Base-by-base conservation (phyloP, 2,888 invertebrate genomes). In the Leptinotarsa tumamoca region DNA sequence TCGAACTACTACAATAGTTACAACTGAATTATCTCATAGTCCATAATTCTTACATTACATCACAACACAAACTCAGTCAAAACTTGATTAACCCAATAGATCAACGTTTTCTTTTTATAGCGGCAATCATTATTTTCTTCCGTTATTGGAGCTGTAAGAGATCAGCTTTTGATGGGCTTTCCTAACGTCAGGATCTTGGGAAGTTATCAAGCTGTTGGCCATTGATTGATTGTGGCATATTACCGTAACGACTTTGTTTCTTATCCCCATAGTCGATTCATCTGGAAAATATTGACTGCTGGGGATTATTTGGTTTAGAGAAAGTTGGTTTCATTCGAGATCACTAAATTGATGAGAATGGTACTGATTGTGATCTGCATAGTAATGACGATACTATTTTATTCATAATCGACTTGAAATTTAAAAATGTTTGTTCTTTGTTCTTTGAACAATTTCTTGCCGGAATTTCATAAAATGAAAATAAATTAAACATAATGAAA, bases 221-320 rank as follows among this genome's bases (percentile, higher is more conserved):
- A 83, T 83, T 83, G 83, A 83, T 83, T 81, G 83, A 83, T 83
- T 80, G 78, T 76, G 67, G 78, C 75, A 77, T 78, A 81, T 83
- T 83, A 82, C 54, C 68, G 76, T 80, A 81, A 82, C 78, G 79
- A 76, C 79, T 67, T 54, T 73, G 76, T 74, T 73, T 72, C 72
- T 73, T 61, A 52, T 71, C 68, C 27, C 56, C 71, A 27, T 17
- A 67, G 58, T 67, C 68, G 74, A 74, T 76, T 71, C 70, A 72
- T 70, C 71, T 68, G 17, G 54, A 67, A 66, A 72, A 72, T 77
- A 77, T 77, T 74, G 77, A 74, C 77, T 77, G 23, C 67, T 50
- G 33, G 58, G 67, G 73, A 76, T 74, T 71, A 70, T 33, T 33
- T 56, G 56, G 43, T 18, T 49, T n/a, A 21, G n/a, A 23, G 58